Base-by-base conservation (phyloP, 1,140 invertebrate genomes). In the Diplogasteroides magnus region DNA sequence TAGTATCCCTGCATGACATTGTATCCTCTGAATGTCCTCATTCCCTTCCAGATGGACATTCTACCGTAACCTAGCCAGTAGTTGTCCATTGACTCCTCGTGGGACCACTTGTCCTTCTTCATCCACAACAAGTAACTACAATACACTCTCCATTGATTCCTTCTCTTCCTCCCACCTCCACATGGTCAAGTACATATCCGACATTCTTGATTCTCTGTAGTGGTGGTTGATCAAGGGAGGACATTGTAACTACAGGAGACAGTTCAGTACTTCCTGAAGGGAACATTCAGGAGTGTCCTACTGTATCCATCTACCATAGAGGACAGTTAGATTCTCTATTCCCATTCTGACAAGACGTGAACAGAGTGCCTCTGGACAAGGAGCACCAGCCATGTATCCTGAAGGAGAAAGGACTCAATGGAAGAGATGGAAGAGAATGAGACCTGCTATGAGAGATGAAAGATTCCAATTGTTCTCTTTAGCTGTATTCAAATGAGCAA, bases 261-360 rank as follows among this genome's bases (percentile, higher is more conserved):
- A 87, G 88, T 85, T 97, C 94, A 0, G 93, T 94, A 76, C 92
- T 85, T 0, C 94, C 94, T 78, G 92, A 97, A 29, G 91, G 86
- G 61, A 89, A 88, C 90, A 48, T 48, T 11, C 37, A 11, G 6
- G 37, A 48, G 19, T 11, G 37, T n/a, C n/a, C n/a, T n/a, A n/a
- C n/a, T n/a, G n/a, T n/a, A 84, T 97, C 93, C 0, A 93, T 93
- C 76, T 92, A 0, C 93, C 94, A 78, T 92, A 97, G 27, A 57
- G 56, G 14, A 77, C 56, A 1, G 56, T 29, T 27, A 77, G 31
- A 32, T 77, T 68, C 15, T 48, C 37, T 62, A 74, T 32, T 14
- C 67, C 64, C 59, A 72, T 67, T 29, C 71, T 69, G 2, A 72
- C 62, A 25, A 77, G 37, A 15, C 61, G 29, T 25, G 56, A 28